A percentile compares a stretch with the other conserved stretches of the same genome.
Conservation (phyloP, 2,888 invertebrate species). For the Digitonthophagus gazella region DNA sequence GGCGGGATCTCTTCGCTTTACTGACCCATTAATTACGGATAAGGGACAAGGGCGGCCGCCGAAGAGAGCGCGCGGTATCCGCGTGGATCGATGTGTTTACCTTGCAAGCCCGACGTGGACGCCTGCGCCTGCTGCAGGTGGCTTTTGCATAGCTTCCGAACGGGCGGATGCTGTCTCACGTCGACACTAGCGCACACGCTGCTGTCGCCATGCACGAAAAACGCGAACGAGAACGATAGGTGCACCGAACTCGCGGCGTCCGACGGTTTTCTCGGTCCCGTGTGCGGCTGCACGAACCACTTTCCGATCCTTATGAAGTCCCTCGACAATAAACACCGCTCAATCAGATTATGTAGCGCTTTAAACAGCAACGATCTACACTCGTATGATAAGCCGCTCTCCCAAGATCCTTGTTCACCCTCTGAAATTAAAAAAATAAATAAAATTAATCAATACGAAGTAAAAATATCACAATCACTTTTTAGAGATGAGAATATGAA, state of each 20-base stretch:
- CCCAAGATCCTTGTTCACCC: conserved; percentile 91
- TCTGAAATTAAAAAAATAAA: conserved; percentile 57
- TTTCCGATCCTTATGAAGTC: conserved; percentile 96
- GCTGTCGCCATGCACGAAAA: conserved; percentile 99
- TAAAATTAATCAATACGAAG: too few relatives aligned
- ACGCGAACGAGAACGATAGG: conserved; percentile 91
- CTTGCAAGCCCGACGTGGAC: conserved; percentile 60
- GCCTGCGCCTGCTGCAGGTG: conserved; percentile 67
- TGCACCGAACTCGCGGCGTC: conserved; percentile 55
- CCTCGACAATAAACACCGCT: conserved; percentile 92
- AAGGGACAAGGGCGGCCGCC: background rate
- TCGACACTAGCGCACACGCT: conserved; percentile 97
- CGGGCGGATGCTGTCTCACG: conserved; percentile 93
- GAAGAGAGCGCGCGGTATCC: background rate
- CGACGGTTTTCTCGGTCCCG: conserved; percentile 56
- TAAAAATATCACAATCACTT: background rate
- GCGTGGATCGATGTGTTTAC: conserved; percentile 41
- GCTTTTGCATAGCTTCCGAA: conserved; percentile 77
- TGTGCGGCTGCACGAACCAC: conserved; percentile 98
- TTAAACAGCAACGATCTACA: conserved; percentile 97
- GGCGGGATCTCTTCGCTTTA: background rate
- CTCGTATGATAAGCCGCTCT: conserved; percentile 95
- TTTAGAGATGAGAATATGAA: too few relatives aligned
- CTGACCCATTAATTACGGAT: background rate
- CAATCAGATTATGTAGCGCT: conserved; percentile 97